Evolutionary conservation across 2,797 vertebrate genomes (phyloP), one percentile per base, ranked within the genome.

Genomic region (Sebastes flavidus): DNA sequence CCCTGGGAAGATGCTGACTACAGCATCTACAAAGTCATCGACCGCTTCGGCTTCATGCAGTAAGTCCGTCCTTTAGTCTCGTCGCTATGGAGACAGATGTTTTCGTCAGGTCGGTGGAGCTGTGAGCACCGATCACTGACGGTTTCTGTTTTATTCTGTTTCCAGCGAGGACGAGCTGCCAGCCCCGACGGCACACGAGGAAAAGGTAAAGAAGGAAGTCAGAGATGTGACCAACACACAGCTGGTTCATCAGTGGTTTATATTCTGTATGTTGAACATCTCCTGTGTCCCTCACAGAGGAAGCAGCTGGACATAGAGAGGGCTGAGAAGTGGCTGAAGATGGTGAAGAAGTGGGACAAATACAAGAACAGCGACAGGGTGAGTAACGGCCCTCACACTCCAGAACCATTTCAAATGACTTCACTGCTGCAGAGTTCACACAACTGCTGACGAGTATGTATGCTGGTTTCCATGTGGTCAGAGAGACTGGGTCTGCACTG

Each of bases 31-130:
- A 97, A 97, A 92, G 96, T 96, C 90, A 96, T 96, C 2, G 97
- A 98, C 88, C 96, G 97, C 54, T 97, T 97, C 58, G 97, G 97
- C 86, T 98, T 97, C 94, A 94, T 97, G 92, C 97, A 97, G 97
- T 98, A 90, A 97, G 97, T 96, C 46, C 46, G 18, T 49, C 46
- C 38, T 42, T 42, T 16, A 42, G 14, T 16, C 38, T 42, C 8
- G 3, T 55, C 38, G 13, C 0, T 38, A 14, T 38, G 36, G 36
- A 38, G 36, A 14, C 38, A 16, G 38, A 6, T 14, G 38, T 42
- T 16, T 42, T 4, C 38, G 49, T 54, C 49, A 9, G 22, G 18
- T 4, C 3, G 30, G 4, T 42, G 56, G 29, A 60, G 9, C 52
- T 27, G 24, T 22, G 32, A 8, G 13, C 12, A 11, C 34, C 0